phyloP scores from a whole-genome alignment of 2,888 invertebrate species.

The Elysia crispata region DNA sequence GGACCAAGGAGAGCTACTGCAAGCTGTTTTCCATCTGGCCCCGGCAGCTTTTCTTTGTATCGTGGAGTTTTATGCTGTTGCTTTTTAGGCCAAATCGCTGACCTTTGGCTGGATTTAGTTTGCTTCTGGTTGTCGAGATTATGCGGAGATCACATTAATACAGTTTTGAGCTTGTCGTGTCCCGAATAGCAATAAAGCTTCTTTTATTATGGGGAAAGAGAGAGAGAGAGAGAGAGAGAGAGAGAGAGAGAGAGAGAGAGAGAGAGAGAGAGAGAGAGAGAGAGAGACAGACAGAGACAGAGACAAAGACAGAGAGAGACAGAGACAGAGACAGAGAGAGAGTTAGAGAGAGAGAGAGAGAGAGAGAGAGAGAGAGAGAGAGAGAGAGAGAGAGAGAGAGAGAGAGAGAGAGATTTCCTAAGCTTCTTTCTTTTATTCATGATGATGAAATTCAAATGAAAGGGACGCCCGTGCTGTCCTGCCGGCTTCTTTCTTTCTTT shows the following conservation, averaged over 20 bases:
- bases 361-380: constrained; percentile 11
- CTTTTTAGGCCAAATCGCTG: too few relatives aligned
- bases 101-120: too few relatives aligned
- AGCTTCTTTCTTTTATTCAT: background rate
- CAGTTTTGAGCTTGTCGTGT: background rate
- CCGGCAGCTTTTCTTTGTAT: too few relatives aligned
- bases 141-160: too few relatives aligned
- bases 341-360: background rate
- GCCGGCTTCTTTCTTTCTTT: too few relatives aligned
- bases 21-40: too few relatives aligned
- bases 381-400: constrained; percentile 2
- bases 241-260: constrained; percentile 41
- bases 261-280: constrained; percentile 11
- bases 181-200: background rate
- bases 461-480: too few relatives aligned
- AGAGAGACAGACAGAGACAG: background rate
- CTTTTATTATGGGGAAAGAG: constrained; percentile 7
- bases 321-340: background rate
- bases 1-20: too few relatives aligned
- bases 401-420: background rate
- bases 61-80: too few relatives aligned
- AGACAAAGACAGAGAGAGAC: background rate
- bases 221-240: constrained; percentile 37
- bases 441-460: background rate
- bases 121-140: too few relatives aligned